phyloP scores from a whole-genome alignment of 2,888 invertebrate genomes.

The Agrypnus murinus region DNA sequence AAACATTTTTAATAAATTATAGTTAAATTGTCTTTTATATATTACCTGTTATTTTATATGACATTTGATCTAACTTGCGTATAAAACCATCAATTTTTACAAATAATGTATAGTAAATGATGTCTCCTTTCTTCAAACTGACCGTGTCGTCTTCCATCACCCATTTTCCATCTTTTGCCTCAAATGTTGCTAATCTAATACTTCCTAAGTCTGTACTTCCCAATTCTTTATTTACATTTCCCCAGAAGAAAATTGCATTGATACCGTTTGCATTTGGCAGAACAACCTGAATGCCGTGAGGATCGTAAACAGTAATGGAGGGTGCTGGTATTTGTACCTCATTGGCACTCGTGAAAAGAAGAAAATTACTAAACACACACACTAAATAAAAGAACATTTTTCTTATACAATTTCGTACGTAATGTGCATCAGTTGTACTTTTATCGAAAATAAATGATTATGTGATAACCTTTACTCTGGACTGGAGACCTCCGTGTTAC shows the following conservation, averaged over 20 bases:
- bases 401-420: too few species aligned
- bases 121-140: slow-evolving; percentile 61
- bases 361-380: too few species aligned
- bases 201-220: neutral
- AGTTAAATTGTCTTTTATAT: too few species aligned
- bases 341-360: too few species aligned
- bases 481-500: too few species aligned
- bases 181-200: neutral
- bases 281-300: neutral
- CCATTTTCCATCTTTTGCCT: slow-evolving; percentile 55
- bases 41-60: neutral
- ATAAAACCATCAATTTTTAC: neutral
- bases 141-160: slow-evolving; percentile 59
- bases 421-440: too few species aligned
- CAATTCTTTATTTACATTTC: slow-evolving; percentile 3
- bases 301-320: neutral
- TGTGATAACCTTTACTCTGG: too few species aligned
- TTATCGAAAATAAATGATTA: too few species aligned
- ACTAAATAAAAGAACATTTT: too few species aligned
- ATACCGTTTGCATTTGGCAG: neutral
- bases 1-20: too few species aligned
- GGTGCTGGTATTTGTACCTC: too few species aligned
- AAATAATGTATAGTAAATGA: slow-evolving; percentile 57
- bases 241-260: neutral
- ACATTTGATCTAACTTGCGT: neutral